These are phyloP conservation scores for Erythrolamprus reginae DNA, from an alignment of 2,113 vertebrate genomes.

Conservation along the genomic window DNA sequence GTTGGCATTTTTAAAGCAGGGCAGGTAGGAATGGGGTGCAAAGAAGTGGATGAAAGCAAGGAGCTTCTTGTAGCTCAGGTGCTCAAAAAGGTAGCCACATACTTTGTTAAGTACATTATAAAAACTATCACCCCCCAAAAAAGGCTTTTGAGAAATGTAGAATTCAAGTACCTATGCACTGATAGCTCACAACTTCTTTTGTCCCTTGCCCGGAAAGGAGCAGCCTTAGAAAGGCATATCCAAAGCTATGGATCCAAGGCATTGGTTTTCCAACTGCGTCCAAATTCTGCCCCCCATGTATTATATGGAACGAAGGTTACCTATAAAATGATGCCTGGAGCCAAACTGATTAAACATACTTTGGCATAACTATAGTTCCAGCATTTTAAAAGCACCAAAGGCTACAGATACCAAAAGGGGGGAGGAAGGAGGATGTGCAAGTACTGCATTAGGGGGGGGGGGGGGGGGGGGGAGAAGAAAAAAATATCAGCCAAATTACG, in stretches of 20 bases:
- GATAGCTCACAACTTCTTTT: not conserved
- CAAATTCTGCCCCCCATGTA: conserved; percentile 68
- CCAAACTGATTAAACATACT: conserved; percentile 94
- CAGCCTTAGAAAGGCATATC: conserved; percentile 56
- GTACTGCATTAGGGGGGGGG: conserved; percentile 81
- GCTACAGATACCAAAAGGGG: conserved; percentile 94
- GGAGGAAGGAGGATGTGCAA: conserved; percentile 76
- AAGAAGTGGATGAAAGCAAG: not conserved
- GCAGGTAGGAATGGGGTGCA: not conserved
- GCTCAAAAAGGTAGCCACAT: not conserved
- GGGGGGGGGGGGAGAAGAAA: conserved; percentile 59
- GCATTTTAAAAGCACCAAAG: conserved; percentile 97
- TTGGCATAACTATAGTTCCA: conserved; percentile 90
- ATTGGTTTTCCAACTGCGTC: conserved; percentile 67
- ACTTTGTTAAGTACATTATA: conserved; percentile 49
- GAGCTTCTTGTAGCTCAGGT: not conserved
- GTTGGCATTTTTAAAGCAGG: conserved; percentile 21
- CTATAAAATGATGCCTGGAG: conserved; percentile 78
- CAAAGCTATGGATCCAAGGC: conserved; percentile 64
- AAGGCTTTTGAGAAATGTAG: conserved; percentile 32
- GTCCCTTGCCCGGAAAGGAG: not conserved
- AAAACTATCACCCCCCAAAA: conserved; percentile 29
- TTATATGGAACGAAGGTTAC: conserved; percentile 76
- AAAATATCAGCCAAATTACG: conserved; percentile 92
- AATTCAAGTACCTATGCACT: conserved; percentile 17